Conservation (phyloP, 2,797 vertebrate genomes). For the Siniperca scherzeri region DNA sequence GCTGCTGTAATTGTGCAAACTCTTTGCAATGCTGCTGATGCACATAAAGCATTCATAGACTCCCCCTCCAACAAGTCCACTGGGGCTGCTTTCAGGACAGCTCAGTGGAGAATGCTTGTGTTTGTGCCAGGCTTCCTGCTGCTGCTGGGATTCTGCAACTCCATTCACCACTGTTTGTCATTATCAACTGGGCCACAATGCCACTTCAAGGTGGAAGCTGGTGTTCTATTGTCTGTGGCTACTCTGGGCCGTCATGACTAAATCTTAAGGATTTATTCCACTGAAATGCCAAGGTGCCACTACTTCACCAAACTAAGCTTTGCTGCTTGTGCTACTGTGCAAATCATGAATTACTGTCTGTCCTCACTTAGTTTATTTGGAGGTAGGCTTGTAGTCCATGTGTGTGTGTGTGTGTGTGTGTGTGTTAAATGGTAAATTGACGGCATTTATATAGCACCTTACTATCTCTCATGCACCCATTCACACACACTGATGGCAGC, state of each 20-base stretch:
- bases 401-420: no score
- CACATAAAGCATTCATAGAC: background rate
- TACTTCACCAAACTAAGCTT: slow-evolving; percentile 4
- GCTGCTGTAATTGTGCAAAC: background rate
- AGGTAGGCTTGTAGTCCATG: no score
- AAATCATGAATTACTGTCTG: background rate
- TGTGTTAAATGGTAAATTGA: background rate
- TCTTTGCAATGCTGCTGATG: slow-evolving; percentile 15
- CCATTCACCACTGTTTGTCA: slow-evolving; percentile 25
- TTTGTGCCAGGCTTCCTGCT: background rate
- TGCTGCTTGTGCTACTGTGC: slow-evolving; percentile 1
- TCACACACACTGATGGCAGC: background rate
- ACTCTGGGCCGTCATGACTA: background rate
- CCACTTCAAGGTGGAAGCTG: background rate
- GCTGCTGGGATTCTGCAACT: slow-evolving; percentile 14
- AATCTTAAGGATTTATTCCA: background rate
- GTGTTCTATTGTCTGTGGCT: background rate
- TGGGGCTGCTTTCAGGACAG: slow-evolving; percentile 9
- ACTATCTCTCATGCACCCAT: background rate
- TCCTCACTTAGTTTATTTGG: background rate
- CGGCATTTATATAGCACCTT: background rate
- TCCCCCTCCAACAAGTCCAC: background rate
- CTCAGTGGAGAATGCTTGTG: background rate
- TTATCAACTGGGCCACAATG: slow-evolving; percentile 19
- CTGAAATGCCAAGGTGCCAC: background rate